These are phyloP conservation scores for Dorcus hopei DNA, from an alignment of 2,888 invertebrate genomes.

Conservation along the genomic window DNA sequence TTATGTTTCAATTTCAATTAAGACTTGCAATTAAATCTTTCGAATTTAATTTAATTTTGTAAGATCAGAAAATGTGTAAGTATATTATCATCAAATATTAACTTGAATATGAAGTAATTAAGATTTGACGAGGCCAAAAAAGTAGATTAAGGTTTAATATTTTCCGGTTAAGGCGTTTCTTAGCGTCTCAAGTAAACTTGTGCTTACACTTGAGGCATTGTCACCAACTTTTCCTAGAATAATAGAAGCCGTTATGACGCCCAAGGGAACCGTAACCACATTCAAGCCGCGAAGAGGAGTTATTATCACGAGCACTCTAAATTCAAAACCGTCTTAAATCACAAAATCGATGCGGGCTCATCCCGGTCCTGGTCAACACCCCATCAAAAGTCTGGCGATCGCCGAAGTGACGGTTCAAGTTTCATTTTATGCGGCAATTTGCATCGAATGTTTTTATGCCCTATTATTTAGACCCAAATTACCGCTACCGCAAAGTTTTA, in stretches of 20 bases:
- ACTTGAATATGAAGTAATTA: too few relatives aligned
- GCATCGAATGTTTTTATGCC: constrained; percentile 17
- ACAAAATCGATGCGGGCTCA: constrained; percentile 22
- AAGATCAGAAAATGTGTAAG: too few relatives aligned
- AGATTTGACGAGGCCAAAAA: too few relatives aligned
- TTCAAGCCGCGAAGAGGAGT: constrained; percentile 21
- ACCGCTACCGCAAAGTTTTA: constrained; percentile 20
- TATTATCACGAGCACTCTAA: constrained; percentile 22
- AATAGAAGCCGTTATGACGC: constrained; percentile 24
- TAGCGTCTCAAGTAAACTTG: too few relatives aligned
- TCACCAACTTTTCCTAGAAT: constrained; percentile 22
- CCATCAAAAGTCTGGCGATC: constrained; percentile 4
- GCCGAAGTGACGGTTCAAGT: constrained; percentile 1
- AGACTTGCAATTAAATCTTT: too few relatives aligned
- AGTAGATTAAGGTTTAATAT: too few relatives aligned
- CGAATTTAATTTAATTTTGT: too few relatives aligned
- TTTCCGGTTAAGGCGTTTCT: too few relatives aligned
- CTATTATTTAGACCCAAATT: constrained; percentile 18
- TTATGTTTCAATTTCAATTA: too few relatives aligned
- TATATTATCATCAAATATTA: too few relatives aligned
- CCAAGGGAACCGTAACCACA: constrained; percentile 25
- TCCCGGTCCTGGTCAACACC: constrained; percentile 13
- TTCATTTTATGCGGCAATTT: constrained; percentile 10
- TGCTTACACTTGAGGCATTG: constrained; percentile 9
- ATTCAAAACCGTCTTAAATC: constrained; percentile 25